Evolutionary conservation across 2,888 invertebrate genomes (phyloP), one percentile per base, ranked within the genome.

Genomic region (Alloplasta piceator): DNA sequence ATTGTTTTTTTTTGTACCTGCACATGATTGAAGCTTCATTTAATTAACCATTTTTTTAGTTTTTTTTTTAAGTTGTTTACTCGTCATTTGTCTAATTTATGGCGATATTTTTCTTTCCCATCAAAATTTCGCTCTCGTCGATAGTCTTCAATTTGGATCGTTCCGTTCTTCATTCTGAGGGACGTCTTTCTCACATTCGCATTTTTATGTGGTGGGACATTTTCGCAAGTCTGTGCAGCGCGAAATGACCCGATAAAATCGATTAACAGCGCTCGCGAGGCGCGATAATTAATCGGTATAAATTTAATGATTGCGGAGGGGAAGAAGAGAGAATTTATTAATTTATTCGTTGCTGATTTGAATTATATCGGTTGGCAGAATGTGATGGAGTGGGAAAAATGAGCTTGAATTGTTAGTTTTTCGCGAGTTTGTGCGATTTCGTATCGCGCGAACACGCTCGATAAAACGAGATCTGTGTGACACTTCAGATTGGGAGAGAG

Each of bases 401-500:
- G 58, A 52, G 46, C 12, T 10, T 1, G 38, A 58, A 6, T 12
- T 39, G 46, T 14, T n/a, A 56, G 7, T 36, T 14, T 52, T 14
- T 26, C 38, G 58, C 55, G 39, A 43, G 68, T 43, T 10, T 43
- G 9, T 12, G 36, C 39, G 41, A 5, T 39, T 48, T 43, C 26
- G 74, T 67, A 67, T 74, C 61, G 73, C 38, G 12, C 43, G 14
- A 58, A 72, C 26, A 26, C 78, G 67, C 52, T 66, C 78, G 46
- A 78, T 73, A 73, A 73, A 78, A 67, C 67, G 63, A 26, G 26
- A 75, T 67, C 68, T 73, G 76, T 26, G 26, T 73, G 77, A 72
- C 26, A 64, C 64, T 26, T 26, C 52, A 61, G 58, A 64, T 38
- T 26, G 1, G 26, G 64, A 56, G 55, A 43, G 10, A 64, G 10